Conservation (phyloP, 2,797 vertebrate genomes). For the Platalea minor region DNA sequence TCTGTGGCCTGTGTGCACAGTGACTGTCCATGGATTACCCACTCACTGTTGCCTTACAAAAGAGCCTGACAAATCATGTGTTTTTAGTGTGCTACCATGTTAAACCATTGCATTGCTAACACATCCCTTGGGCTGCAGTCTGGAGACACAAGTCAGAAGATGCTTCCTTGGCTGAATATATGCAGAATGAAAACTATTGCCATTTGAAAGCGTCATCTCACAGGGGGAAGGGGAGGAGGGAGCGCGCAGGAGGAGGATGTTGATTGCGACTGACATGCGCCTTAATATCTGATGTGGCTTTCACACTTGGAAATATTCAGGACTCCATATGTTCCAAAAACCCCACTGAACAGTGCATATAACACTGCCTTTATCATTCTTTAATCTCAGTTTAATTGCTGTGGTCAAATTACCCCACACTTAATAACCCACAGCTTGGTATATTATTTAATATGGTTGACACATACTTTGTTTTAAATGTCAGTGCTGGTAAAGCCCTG, state of each 20-base stretch:
- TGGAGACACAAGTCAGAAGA: neutral
- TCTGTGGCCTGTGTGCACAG: neutral
- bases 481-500: conserved; percentile 79
- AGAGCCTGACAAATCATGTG: neutral
- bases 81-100: neutral
- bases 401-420: conserved; percentile 89
- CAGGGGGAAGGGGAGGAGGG: neutral
- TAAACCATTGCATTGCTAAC: neutral
- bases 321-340: conserved; percentile 76
- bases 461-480: conserved; percentile 86
- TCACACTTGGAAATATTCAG: conserved; percentile 76
- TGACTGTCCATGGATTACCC: neutral
- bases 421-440: conserved; percentile 96
- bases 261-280: conserved; percentile 69
- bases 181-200: neutral
- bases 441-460: conserved; percentile 86
- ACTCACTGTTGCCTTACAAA: neutral
- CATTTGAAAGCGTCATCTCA: neutral
- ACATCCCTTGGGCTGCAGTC: neutral
- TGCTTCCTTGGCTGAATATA: neutral
- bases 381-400: conserved; percentile 96
- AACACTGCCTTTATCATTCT: conserved; percentile 79
- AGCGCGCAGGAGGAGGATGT: neutral
- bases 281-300: conserved; percentile 66
- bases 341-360: conserved; percentile 69